Conservation (phyloP, 1,140 invertebrate genomes). For the Propsilocerus akamusi region DNA sequence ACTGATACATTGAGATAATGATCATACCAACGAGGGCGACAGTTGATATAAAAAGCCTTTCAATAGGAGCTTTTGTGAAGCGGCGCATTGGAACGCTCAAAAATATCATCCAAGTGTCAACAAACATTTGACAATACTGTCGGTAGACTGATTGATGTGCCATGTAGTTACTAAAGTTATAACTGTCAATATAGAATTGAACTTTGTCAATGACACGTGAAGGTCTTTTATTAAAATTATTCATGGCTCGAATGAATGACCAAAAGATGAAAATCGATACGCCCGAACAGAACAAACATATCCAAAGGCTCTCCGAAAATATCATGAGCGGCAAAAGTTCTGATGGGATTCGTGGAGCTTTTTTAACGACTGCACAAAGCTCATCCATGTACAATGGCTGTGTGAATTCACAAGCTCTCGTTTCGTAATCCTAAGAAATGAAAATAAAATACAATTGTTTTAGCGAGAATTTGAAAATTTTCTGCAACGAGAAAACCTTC, state of each 20-base stretch:
- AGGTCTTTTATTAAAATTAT: background rate
- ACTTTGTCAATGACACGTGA: background rate
- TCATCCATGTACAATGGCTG: conserved; percentile 21
- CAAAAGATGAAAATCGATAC: conserved; percentile 14
- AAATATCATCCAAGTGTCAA: conserved; percentile 21
- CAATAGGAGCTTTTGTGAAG: conserved; percentile 16
- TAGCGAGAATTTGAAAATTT: background rate
- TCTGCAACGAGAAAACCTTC: conserved; percentile 11
- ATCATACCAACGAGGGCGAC: conserved; percentile 21
- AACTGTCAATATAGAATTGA: background rate
- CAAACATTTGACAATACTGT: conserved; percentile 12
- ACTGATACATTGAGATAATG: conserved; percentile 23
- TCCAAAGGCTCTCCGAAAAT: conserved; percentile 19
- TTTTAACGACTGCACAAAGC: conserved; percentile 23
- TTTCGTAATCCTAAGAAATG: conserved; percentile 17
- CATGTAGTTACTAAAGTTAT: background rate
- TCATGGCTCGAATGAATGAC: conserved; percentile 10
- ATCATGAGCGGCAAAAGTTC: conserved; percentile 22
- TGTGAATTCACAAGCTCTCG: conserved; percentile 19
- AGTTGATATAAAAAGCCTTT: conserved; percentile 18
- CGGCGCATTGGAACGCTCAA: conserved; percentile 15
- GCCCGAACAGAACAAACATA: conserved; percentile 15
- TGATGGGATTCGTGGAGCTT: conserved; percentile 21
- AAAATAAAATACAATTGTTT: background rate
- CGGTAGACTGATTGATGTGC: background rate